Conservation (phyloP, 64 coral and sea anemone species). For the Porites lutea region DNA sequence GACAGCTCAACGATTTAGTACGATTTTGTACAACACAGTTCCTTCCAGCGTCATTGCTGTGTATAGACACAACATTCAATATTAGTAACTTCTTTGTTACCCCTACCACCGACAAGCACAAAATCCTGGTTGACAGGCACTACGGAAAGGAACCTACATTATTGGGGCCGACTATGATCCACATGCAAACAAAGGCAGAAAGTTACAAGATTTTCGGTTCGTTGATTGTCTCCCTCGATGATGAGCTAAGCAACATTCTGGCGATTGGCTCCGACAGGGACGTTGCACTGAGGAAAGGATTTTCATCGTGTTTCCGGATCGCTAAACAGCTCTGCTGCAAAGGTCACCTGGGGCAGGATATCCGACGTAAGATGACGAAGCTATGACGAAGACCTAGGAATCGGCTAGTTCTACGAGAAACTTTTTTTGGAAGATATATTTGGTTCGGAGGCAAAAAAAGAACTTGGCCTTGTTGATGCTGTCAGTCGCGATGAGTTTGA, state of each 20-base stretch:
- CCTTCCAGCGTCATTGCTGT: constrained; percentile 27
- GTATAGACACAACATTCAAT: constrained; percentile 64
- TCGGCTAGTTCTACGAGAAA: neutral
- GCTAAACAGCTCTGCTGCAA: constrained; percentile 12
- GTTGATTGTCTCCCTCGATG: constrained; percentile 34
- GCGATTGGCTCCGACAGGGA: constrained; percentile 46
- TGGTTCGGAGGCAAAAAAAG: constrained; percentile 14
- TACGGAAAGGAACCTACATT: too few species aligned
- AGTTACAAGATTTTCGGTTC: constrained; percentile 43
- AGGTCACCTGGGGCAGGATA: constrained; percentile 18
- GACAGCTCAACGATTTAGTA: constrained; percentile 43
- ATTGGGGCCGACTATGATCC: constrained; percentile 46
- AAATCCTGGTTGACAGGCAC: constrained; percentile 30
- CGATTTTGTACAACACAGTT: constrained; percentile 40
- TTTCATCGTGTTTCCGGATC: neutral
- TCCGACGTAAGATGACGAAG: neutral
- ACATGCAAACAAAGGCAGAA: constrained; percentile 44
- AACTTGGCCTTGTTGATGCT: neutral
- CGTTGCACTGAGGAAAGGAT: constrained; percentile 41
- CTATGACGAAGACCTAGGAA: neutral
- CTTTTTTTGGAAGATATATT: constrained; percentile 14
- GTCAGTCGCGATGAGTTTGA: neutral
- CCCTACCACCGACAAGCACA: constrained; percentile 60
- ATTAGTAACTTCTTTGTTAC: constrained; percentile 70
- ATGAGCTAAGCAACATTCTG: constrained; percentile 29